Percentiles rank a stretch among this genome's conserved stretches.
Evolutionary conservation across 1,140 invertebrate species (phyloP).

Genomic region (Batillaria attramentaria): DNA sequence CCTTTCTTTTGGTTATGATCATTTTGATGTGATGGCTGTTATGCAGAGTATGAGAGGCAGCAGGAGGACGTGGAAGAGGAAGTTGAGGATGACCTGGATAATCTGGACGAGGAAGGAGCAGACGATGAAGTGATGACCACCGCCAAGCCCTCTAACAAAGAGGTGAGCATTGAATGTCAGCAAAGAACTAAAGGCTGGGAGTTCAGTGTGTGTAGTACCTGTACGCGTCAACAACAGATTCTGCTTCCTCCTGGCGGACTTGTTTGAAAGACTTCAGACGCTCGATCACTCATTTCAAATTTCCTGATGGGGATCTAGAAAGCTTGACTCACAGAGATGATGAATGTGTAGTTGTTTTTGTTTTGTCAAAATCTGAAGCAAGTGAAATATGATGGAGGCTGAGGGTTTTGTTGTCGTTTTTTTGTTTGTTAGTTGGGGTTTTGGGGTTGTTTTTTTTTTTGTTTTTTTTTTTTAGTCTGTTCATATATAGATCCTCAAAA

Average conservation of each 20-base stretch:
- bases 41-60: conserved; percentile 1
- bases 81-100: conserved; percentile 7
- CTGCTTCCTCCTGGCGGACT: background rate
- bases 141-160: conserved; percentile 9
- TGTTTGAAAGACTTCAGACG: too few relatives aligned
- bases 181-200: background rate
- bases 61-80: conserved; percentile 11
- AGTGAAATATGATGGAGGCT: too few relatives aligned
- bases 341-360: too few relatives aligned
- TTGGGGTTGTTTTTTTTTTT: conserved; percentile 1
- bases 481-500: too few relatives aligned
- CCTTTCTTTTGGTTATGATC: too few relatives aligned
- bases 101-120: background rate
- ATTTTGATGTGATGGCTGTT: too few relatives aligned
- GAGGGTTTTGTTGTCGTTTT: too few relatives aligned
- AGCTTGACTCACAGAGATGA: too few relatives aligned
- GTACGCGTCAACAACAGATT: background rate
- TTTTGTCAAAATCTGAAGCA: too few relatives aligned
- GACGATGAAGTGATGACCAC: background rate
- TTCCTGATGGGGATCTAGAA: too few relatives aligned
- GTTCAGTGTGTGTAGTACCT: background rate
- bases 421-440: too few relatives aligned
- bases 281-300: too few relatives aligned
- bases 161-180: conserved; percentile 5
- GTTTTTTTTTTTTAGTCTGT: conserved; percentile 32